Conservation (phyloP, 2,797 vertebrate species). For the Sebastes vulpes region DNA sequence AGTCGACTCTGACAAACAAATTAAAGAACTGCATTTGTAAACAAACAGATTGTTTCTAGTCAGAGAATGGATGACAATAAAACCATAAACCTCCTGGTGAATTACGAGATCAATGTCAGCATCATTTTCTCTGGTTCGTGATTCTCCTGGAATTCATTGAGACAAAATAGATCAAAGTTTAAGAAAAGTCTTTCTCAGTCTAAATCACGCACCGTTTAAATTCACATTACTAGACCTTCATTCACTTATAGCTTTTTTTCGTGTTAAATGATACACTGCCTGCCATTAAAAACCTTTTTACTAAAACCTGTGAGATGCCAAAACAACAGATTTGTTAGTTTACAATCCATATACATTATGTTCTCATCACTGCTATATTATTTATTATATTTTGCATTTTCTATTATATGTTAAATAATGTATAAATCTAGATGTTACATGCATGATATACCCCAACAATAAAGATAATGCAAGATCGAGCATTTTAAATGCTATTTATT, state of each 20-base stretch:
- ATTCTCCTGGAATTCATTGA: neutral
- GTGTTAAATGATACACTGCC: neutral
- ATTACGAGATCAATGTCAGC: slow-evolving; percentile 1
- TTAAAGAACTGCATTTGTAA: slow-evolving; percentile 11
- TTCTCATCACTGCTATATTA: neutral
- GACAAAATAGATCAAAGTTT: neutral
- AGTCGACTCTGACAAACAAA: slow-evolving; percentile 6
- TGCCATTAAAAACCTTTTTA: neutral
- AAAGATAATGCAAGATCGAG: too few species aligned
- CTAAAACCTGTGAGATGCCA: neutral
- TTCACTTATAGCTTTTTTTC: neutral
- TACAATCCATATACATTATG: neutral
- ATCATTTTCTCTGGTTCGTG: neutral
- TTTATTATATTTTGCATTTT: neutral
- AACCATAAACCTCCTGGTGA: neutral
- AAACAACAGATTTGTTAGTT: neutral
- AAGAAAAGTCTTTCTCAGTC: neutral
- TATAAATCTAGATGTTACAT: neutral
- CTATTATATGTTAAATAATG: neutral
- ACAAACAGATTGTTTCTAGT: neutral
- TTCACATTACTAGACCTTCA: neutral
- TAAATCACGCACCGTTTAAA: neutral
- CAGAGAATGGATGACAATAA: neutral
- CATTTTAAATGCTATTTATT: neutral
- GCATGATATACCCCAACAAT: too few species aligned